phyloP scores from a whole-genome alignment of 1,140 invertebrate genomes.

The Leptinotarsa texana region DNA sequence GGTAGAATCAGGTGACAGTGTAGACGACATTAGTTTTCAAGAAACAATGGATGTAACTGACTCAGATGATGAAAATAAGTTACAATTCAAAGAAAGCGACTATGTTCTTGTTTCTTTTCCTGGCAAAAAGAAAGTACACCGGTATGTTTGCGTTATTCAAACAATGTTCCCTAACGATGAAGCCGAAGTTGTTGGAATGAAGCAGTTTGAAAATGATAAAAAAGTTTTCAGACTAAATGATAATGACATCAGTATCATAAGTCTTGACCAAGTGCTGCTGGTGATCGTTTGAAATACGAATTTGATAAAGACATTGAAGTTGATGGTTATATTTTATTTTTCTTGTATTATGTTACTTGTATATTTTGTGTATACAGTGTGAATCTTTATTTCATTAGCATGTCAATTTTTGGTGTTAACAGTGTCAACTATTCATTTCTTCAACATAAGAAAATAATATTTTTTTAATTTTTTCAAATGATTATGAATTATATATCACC shows the following conservation, averaged over 20 bases:
- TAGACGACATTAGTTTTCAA: neutral
- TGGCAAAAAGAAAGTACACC: slow-evolving; percentile 1
- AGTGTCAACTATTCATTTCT: neutral
- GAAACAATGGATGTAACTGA: neutral
- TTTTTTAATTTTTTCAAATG: neutral
- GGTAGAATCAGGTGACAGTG: neutral
- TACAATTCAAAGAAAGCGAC: neutral
- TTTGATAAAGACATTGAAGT: slow-evolving; percentile 1
- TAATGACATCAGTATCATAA: neutral
- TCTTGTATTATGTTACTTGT: neutral
- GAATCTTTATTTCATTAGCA: neutral
- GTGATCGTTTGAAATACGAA: neutral
- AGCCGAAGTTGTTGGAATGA: neutral
- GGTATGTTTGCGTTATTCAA: neutral
- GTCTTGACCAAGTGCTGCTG: neutral
- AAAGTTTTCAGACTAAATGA: neutral
- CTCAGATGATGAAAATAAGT: neutral
- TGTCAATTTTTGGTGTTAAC: neutral
- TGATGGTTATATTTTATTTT: neutral
- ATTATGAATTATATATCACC: neutral
- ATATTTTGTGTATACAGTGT: neutral
- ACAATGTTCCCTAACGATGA: neutral
- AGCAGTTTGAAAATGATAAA: neutral
- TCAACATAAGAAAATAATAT: neutral
- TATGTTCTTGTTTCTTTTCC: neutral